Base-by-base conservation (phyloP, 1,140 invertebrate genomes). In the Bombus vancouverensis region DNA sequence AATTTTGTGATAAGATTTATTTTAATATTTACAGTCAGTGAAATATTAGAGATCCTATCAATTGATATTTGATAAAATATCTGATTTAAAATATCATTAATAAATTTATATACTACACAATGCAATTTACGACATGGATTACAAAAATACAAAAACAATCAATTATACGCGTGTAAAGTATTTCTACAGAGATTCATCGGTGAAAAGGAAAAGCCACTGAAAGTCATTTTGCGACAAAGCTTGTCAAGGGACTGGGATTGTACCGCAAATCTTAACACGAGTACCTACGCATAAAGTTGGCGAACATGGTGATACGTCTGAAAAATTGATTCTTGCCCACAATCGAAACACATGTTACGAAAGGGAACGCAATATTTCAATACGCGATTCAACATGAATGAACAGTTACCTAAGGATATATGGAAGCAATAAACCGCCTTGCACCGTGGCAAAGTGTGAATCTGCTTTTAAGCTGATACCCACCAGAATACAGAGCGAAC, bases 381-480 rank as follows among this genome's bases (percentile, higher is more conserved):
- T 78, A 70, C n/a, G 75, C 75, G 65, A 44, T 37, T 59, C 75
- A 44, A 71, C 82, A 71, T 79, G 82, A 84, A 84, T 72, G 82
- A 84, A 84, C 82, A 71, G 82, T 84, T 79, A 84, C 75, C 82
- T 68, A 84, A 84, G 66, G 82, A 84, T 84, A 84, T 84, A 84
- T 84, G 76, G 82, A 71, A 22, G 82, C 82, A 79, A 84, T 84
- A 84, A 84, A 84, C 82, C 75, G 82, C 47, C 73, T 73, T 53
- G 59, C 81, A 25, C 59, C 34, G 81, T 59, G 81, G 82, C 53
- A 79, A 79, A 79, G 75, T 72, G 83, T 74, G 78, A 85, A 85
- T 85, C 77, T 78, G 83, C 82, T 84, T 84, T 89, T 86, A 89
- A 89, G 88, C 87, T 81, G 88, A 89, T 89, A 86, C 87, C 74